Percentiles rank a stretch among this genome's conserved stretches.
phyloP scores from a whole-genome alignment of 2,888 invertebrate species.

The Ptilodon capucinus region DNA sequence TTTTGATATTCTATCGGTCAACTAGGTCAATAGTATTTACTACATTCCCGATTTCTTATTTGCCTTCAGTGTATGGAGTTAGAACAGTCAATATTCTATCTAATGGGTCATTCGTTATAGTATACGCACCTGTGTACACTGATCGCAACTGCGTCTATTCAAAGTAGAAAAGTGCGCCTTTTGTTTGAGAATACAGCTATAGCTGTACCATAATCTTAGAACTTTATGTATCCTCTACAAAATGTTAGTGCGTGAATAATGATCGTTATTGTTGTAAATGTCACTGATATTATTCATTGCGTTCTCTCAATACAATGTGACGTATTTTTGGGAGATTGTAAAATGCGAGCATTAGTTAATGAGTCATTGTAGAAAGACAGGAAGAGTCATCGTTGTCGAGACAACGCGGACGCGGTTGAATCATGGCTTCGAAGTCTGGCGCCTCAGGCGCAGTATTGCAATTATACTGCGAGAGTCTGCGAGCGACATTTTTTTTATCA shows the following conservation, averaged over 20 bases:
- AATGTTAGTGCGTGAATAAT: background rate
- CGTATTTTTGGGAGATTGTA: background rate
- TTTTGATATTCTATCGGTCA: background rate
- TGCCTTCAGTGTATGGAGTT: slow-evolving; percentile 9
- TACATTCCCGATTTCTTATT: too few relatives aligned
- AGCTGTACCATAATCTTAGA: too few relatives aligned
- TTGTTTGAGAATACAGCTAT: slow-evolving; percentile 7
- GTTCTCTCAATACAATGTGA: too few relatives aligned
- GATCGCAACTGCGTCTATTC: slow-evolving; percentile 14
- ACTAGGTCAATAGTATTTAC: too few relatives aligned
- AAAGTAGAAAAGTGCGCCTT: slow-evolving; percentile 10
- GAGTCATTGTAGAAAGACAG: slow-evolving; percentile 39
- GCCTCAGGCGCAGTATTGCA: slow-evolving; percentile 47
- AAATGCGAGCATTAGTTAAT: slow-evolving; percentile 13
- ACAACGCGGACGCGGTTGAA: slow-evolving; percentile 23
- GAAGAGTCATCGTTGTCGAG: slow-evolving; percentile 44
- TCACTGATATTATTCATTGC: too few relatives aligned
- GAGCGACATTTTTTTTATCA: slow-evolving; percentile 29
- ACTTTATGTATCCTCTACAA: background rate
- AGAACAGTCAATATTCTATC: slow-evolving; percentile 6
- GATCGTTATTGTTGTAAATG: background rate
- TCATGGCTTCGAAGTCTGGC: slow-evolving; percentile 42
- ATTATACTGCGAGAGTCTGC: slow-evolving; percentile 40
- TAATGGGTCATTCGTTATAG: background rate
- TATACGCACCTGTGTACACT: slow-evolving; percentile 22